Percentiles rank a stretch among this genome's conserved stretches.
Evolutionary conservation across 2,797 vertebrate genomes (phyloP).

Genomic region (Eulemur albifrons): DNA sequence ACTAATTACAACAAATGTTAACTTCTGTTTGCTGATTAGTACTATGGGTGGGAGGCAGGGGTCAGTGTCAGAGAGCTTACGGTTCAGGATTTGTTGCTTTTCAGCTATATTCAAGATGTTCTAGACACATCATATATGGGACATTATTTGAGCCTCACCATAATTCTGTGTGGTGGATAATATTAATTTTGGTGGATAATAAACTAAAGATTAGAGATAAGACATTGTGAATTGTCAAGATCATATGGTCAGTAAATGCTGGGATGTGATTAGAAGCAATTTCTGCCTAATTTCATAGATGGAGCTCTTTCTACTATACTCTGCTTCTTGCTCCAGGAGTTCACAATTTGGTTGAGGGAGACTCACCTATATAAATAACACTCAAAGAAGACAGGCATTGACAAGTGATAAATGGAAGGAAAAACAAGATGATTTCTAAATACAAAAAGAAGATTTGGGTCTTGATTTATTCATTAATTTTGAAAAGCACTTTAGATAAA

Average conservation of each 20-base stretch:
- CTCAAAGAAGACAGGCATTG: not conserved
- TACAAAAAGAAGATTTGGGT: not conserved
- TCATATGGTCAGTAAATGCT: not conserved
- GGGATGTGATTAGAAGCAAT: not conserved
- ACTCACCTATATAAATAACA: not conserved
- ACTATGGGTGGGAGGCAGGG: not conserved
- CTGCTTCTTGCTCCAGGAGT: not conserved
- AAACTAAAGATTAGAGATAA: not conserved
- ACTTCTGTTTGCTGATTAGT: not conserved
- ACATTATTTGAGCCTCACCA: not conserved
- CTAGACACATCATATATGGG: not conserved
- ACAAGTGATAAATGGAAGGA: not conserved
- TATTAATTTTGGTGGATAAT: not conserved
- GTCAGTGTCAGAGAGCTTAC: not conserved
- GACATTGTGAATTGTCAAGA: not conserved
- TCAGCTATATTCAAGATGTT: not conserved
- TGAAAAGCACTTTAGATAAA: slow-evolving; percentile 27
- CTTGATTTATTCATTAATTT: slow-evolving; percentile 16
- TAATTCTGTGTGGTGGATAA: not conserved
- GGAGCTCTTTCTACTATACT: not conserved
- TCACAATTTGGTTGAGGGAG: not conserved
- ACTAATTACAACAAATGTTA: not conserved
- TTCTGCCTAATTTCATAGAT: not conserved
- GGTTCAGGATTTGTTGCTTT: not conserved
- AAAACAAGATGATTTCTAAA: not conserved